Percentiles rank a stretch among this genome's conserved stretches.
Conservation (phyloP, 2,888 invertebrate genomes). For the Lithophane semibrunnea region DNA sequence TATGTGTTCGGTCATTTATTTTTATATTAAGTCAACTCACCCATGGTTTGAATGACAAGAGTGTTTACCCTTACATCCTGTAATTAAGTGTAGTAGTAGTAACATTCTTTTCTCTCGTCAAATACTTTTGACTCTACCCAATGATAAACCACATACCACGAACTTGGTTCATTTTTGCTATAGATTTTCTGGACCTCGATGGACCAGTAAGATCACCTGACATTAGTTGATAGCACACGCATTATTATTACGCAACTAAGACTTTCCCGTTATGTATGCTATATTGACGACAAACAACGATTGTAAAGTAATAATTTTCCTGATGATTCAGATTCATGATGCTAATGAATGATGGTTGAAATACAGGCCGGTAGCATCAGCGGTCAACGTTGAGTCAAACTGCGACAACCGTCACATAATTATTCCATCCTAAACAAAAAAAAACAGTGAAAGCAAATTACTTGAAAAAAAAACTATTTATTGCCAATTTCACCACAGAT, state of each 20-base stretch:
- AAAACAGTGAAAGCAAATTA: background rate
- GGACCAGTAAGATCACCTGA: background rate
- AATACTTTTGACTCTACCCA: background rate
- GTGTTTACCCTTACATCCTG: no score
- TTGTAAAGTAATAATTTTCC: constrained; percentile 17
- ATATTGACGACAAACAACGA: constrained; percentile 18
- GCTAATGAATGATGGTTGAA: background rate
- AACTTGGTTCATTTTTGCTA: background rate
- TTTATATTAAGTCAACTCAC: no score
- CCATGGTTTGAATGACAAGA: no score
- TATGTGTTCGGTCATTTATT: no score
- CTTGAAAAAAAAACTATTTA: background rate
- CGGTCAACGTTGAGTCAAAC: background rate
- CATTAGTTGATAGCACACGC: background rate
- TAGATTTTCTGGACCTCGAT: background rate
- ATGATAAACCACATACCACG: background rate
- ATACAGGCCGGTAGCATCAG: background rate
- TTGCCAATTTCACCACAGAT: background rate
- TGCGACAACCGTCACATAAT: background rate
- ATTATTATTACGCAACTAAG: constrained; percentile 5
- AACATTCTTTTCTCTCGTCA: constrained; percentile 3
- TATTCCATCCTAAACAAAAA: background rate
- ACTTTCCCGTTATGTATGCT: constrained; percentile 31
- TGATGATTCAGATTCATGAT: constrained; percentile 2
- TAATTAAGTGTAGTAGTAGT: constrained; percentile 34